These are phyloP conservation scores for Indri indri DNA, from an alignment of 2,113 vertebrate genomes.

Conservation along the genomic window DNA sequence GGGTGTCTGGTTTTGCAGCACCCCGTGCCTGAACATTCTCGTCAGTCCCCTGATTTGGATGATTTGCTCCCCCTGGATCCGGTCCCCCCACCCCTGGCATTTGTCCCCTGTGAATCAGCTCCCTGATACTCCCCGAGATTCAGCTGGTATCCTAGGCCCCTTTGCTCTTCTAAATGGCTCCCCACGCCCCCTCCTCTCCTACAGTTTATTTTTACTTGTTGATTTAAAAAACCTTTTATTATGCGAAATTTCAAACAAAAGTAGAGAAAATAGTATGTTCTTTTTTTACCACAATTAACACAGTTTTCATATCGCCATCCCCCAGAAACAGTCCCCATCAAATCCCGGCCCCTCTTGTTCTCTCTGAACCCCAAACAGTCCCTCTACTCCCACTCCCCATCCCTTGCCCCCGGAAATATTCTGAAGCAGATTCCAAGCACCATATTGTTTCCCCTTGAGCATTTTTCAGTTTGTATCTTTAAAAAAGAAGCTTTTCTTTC, in stretches of 20 bases:
- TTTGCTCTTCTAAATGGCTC: background rate
- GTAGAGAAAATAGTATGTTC: background rate
- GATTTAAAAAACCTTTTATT: background rate
- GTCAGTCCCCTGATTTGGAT: fast-evolving
- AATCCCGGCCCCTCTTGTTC: fast-evolving
- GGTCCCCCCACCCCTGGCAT: background rate
- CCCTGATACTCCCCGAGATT: fast-evolving
- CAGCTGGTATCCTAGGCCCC: background rate
- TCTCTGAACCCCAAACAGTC: fast-evolving
- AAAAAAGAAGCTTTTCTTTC: background rate
- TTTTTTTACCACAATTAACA: background rate
- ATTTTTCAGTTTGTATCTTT: background rate
- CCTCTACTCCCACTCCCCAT: fast-evolving
- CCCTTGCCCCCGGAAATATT: fast-evolving
- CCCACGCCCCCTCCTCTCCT: too few relatives aligned
- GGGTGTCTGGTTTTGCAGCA: fast-evolving
- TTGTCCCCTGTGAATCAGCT: background rate
- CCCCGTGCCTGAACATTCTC: fast-evolving
- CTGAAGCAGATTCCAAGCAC: background rate
- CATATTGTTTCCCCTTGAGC: background rate
- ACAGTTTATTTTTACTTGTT: background rate
- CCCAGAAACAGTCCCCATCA: fast-evolving
- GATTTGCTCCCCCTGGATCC: fast-evolving
- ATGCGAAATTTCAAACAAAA: background rate
- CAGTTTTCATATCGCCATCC: fast-evolving